These are phyloP conservation scores for Megaceryle torquata DNA, from an alignment of 2,113 vertebrate species.

Conservation along the genomic window DNA sequence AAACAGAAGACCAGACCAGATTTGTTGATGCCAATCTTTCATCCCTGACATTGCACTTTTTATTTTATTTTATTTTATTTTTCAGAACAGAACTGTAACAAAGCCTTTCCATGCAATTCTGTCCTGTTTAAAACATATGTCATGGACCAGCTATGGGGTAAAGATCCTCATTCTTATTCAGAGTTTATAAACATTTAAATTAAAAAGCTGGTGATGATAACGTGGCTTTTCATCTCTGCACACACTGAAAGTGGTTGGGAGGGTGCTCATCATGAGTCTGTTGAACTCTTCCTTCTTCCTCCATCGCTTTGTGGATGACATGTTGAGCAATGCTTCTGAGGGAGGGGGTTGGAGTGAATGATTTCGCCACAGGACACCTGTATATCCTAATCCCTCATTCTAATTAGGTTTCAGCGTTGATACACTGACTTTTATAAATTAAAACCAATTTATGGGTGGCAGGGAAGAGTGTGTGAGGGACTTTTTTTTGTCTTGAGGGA, in stretches of 20 bases:
- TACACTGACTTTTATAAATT: not conserved
- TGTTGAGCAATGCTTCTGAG: not conserved
- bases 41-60: not conserved
- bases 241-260: not conserved
- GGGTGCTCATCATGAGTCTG: not conserved
- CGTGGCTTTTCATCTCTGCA: not conserved
- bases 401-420: not conserved
- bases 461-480: not conserved
- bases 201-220: not conserved
- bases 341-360: not conserved
- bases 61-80: not conserved
- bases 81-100: not conserved
- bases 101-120: not conserved
- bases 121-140: not conserved
- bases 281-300: not conserved
- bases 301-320: rapidly evolving
- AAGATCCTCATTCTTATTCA: not conserved
- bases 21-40: not conserved
- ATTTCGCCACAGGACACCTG: not conserved
- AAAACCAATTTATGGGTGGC: not conserved
- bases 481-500: not conserved
- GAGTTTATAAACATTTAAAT: not conserved
- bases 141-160: not conserved
- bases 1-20: not conserved
- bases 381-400: not conserved